Evolutionary conservation across 2,113 vertebrate species (phyloP).

Genomic region (Rafetus swinhoei): DNA sequence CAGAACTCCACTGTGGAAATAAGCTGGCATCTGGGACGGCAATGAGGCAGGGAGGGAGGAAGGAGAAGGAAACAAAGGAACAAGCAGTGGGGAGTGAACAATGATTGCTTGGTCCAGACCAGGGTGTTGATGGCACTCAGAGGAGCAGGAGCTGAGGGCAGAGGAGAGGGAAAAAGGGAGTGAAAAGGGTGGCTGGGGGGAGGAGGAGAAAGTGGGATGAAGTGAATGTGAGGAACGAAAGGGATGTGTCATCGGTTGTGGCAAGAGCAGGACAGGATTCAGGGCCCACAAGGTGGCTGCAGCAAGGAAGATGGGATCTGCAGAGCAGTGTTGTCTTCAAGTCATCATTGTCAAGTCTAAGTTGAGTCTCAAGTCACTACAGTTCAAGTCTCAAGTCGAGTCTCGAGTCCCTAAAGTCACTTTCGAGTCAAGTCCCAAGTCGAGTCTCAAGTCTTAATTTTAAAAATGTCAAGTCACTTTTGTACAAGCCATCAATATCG

Average conservation of each 20-base stretch:
- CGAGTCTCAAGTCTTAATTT: no score
- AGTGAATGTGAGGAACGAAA: fast-evolving
- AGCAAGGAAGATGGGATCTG: not conserved
- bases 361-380: no score
- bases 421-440: no score
- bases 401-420: no score
- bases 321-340: no score
- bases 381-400: no score
- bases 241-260: not conserved
- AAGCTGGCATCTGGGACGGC: constrained; percentile 37
- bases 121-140: not conserved
- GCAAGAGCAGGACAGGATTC: not conserved
- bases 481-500: no score
- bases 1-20: constrained; percentile 66
- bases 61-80: constrained; percentile 11
- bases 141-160: fast-evolving
- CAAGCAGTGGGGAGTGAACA: not conserved
- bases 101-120: constrained; percentile 28
- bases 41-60: not conserved
- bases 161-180: not conserved
- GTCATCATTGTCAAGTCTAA: no score
- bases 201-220: not conserved
- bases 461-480: no score
- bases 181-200: not conserved
- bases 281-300: not conserved